phyloP scores from a whole-genome alignment of 1,140 invertebrate genomes.

The Xylocopa sonorina region DNA sequence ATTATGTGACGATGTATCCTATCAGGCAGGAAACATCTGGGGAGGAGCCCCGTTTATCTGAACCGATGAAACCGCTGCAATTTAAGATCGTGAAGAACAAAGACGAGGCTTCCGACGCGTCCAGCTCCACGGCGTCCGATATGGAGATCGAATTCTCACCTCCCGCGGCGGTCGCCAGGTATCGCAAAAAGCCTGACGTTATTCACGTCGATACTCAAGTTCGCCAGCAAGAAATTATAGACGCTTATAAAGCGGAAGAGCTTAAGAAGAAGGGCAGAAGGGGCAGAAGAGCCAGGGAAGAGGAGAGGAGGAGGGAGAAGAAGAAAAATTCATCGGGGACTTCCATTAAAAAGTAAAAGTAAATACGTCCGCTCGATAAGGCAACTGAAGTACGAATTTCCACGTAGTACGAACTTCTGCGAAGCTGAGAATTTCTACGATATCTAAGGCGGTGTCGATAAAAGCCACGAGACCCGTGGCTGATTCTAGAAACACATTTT shows the following conservation, averaged over 20 bases:
- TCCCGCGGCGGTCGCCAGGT: conserved; percentile 72
- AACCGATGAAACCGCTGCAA: conserved; percentile 76
- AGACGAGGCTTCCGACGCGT: conserved; percentile 64
- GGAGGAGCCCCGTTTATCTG: conserved; percentile 65
- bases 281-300: not conserved
- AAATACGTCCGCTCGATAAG: no score
- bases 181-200: conserved; percentile 76
- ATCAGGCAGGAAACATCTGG: conserved; percentile 66
- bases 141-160: conserved; percentile 81
- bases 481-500: not conserved
- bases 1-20: conserved; percentile 79
- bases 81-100: conserved; percentile 77
- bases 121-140: conserved; percentile 78
- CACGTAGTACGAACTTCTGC: no score
- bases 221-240: conserved; percentile 77
- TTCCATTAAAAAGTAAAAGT: not conserved
- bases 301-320: conserved; percentile 6
- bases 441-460: not conserved
- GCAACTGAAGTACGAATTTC: no score
- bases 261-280: conserved; percentile 49
- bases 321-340: not conserved
- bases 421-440: not conserved
- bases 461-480: no score
- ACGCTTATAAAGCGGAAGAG: conserved; percentile 61
- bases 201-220: conserved; percentile 79